A percentile compares a stretch with the other conserved stretches of the same genome.
Evolutionary conservation across 2,888 invertebrate species (phyloP).

Genomic region (Lepidochrysops patricia): DNA sequence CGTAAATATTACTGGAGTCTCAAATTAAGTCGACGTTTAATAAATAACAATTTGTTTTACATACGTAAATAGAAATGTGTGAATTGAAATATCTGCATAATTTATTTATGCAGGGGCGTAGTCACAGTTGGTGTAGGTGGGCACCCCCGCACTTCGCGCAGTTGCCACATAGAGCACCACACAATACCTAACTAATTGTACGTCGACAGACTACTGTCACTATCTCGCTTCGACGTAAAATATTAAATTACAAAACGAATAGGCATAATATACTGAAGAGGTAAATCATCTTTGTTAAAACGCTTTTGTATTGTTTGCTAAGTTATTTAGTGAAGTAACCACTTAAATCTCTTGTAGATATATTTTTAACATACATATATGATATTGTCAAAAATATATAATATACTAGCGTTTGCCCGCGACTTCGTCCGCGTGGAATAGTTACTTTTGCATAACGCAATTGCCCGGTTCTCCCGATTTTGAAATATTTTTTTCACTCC

Average conservation of each 20-base stretch:
- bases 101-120: not conserved
- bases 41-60: no score
- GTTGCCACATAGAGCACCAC: slow-evolving; percentile 31
- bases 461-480: no score
- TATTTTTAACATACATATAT: no score
- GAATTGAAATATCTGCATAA: not conserved
- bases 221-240: slow-evolving; percentile 27
- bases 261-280: not conserved
- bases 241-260: slow-evolving; percentile 27
- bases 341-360: no score
- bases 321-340: no score
- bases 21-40: no score
- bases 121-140: slow-evolving; percentile 51
- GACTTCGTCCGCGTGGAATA: no score
- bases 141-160: slow-evolving; percentile 47
- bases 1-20: no score
- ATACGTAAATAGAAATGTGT: not conserved
- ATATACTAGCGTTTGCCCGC: no score
- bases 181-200: slow-evolving; percentile 69
- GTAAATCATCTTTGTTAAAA: not conserved
- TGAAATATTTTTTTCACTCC: no score
- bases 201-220: slow-evolving; percentile 49
- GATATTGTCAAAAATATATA: no score
- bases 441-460: no score
- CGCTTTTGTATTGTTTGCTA: not conserved